Conservation (phyloP, 2,888 invertebrate genomes). For the Halictus quadricinctus region DNA sequence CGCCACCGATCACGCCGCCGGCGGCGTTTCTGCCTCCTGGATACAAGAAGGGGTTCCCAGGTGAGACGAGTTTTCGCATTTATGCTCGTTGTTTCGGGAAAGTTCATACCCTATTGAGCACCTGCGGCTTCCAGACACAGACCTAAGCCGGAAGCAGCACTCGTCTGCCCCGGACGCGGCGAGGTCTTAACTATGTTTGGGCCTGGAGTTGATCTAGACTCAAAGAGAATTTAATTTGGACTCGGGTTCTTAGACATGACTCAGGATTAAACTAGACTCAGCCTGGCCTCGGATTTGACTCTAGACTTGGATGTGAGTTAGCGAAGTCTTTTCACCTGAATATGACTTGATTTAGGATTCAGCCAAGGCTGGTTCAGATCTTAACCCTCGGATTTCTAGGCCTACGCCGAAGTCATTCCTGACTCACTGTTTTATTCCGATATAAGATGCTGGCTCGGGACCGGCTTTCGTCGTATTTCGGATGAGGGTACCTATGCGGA, state of each 20-base stretch:
- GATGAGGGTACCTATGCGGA: too few relatives aligned
- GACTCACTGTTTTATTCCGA: too few relatives aligned
- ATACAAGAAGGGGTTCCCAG: slow-evolving; percentile 83
- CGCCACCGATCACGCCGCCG: slow-evolving; percentile 87
- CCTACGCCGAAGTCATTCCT: too few relatives aligned
- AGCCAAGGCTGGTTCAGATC: too few relatives aligned
- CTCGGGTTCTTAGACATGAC: neutral
- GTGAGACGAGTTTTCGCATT: slow-evolving; percentile 68
- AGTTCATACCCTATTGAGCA: neutral
- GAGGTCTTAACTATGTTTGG: neutral
- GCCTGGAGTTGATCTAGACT: neutral
- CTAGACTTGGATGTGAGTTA: neutral
- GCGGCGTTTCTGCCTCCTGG: slow-evolving; percentile 87
- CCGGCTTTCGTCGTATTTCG: too few relatives aligned
- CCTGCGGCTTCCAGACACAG: neutral
- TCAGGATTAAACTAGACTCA: neutral
- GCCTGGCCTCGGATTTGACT: neutral
- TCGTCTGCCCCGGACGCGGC: neutral
- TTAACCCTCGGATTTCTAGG: too few relatives aligned
- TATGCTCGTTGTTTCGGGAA: neutral
- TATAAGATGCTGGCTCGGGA: too few relatives aligned
- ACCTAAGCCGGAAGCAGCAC: neutral
- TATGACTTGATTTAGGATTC: too few relatives aligned
- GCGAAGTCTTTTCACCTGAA: neutral
- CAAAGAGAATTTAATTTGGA: neutral